Conservation (phyloP, 1,140 invertebrate genomes). For the Drosophila nigrodunni region DNA sequence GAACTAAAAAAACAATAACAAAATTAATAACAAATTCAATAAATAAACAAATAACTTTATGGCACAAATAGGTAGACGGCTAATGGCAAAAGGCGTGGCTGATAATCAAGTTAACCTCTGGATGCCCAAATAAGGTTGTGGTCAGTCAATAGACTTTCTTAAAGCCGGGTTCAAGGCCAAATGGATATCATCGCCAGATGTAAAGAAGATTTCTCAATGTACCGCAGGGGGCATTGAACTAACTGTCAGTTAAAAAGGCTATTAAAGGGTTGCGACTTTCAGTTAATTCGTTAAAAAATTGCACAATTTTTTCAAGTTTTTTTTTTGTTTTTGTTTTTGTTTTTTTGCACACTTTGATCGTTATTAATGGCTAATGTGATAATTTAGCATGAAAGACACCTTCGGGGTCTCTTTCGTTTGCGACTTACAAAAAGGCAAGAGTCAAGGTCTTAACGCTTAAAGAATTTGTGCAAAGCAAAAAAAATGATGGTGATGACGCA, state of each 20-base stretch:
- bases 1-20: constrained; percentile 12
- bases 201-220: neutral
- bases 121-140: constrained; percentile 43
- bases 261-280: neutral
- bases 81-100: constrained; percentile 45
- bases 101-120: constrained; percentile 24
- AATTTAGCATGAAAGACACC: constrained; percentile 26
- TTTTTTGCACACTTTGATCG: constrained; percentile 20
- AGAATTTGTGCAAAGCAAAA: constrained; percentile 21
- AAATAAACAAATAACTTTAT: constrained; percentile 21
- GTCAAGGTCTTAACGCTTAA: constrained; percentile 31
- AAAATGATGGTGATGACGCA: constrained; percentile 34
- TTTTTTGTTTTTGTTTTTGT: neutral
- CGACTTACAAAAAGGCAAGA: constrained; percentile 30
- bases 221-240: neutral
- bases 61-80: constrained; percentile 25
- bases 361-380: constrained; percentile 35
- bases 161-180: neutral
- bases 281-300: constrained; percentile 8
- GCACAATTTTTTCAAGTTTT: neutral
- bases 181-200: constrained; percentile 8
- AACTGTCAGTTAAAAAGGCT: neutral
- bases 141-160: constrained; percentile 40
- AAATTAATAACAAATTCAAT: neutral
- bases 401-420: constrained; percentile 4